phyloP scores from a whole-genome alignment of 2,888 invertebrate species.

The Deilephila elpenor region DNA sequence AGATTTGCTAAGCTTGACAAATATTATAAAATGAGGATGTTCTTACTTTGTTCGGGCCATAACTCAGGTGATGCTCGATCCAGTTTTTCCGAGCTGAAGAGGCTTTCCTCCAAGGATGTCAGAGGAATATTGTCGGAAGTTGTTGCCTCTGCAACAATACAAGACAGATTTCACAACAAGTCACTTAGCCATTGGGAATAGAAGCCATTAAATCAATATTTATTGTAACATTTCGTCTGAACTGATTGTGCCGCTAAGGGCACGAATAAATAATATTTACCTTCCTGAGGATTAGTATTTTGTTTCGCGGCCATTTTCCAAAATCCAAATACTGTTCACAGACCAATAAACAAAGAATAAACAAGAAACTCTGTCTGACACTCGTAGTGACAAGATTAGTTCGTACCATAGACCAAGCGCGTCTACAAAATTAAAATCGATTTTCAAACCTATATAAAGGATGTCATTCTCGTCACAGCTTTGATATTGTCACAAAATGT shows the following conservation, averaged over 20 bases:
- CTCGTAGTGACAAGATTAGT: background rate
- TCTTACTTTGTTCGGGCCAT: conserved; percentile 97
- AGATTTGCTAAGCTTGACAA: conserved; percentile 21
- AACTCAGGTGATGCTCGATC: conserved; percentile 97
- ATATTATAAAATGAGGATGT: conserved; percentile 22
- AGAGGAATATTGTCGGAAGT: conserved; percentile 80
- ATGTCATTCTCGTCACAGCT: background rate
- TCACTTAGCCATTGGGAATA: background rate
- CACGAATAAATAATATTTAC: conserved; percentile 59
- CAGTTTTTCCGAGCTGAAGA: conserved; percentile 95
- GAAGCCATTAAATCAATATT: background rate
- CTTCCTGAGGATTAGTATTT: conserved; percentile 86
- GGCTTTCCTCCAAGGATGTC: conserved; percentile 87
- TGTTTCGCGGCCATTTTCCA: conserved; percentile 88
- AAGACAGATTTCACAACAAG: conserved; percentile 26
- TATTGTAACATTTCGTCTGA: background rate
- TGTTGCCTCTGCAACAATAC: conserved; percentile 68
- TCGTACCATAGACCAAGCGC: background rate
- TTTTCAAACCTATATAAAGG: too few relatives aligned
- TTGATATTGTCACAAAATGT: background rate
- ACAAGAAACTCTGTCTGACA: conserved; percentile 37
- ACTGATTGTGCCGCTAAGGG: background rate
- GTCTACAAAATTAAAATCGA: too few relatives aligned
- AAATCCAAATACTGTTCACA: conserved; percentile 50
- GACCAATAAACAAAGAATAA: conserved; percentile 45